Evolutionary conservation across 1,140 invertebrate genomes (phyloP).

Genomic region (Chrysopa pallens): DNA sequence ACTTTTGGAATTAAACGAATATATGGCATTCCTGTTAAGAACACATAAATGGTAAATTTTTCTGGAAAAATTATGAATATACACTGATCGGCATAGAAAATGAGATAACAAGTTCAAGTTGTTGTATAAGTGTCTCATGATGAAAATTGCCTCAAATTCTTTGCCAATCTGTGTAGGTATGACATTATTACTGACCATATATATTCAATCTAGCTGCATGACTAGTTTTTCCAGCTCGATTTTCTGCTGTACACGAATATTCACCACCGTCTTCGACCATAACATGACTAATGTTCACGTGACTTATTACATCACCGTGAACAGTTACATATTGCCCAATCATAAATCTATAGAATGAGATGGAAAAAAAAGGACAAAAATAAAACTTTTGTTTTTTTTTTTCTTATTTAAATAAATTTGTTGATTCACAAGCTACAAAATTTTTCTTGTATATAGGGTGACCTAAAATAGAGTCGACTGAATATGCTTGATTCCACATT

Average conservation of each 20-base stretch:
- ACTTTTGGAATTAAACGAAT: slow-evolving; percentile 68
- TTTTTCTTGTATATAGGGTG: too few species aligned
- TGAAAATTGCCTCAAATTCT: neutral
- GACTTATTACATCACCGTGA: slow-evolving; percentile 69
- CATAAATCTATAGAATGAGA: slow-evolving; percentile 36
- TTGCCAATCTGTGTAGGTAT: neutral
- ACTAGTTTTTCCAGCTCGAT: slow-evolving; percentile 52
- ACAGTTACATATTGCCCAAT: slow-evolving; percentile 66
- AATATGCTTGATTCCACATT: too few species aligned
- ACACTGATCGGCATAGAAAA: neutral
- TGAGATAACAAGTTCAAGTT: neutral
- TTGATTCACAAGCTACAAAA: too few species aligned
- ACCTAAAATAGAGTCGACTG: too few species aligned
- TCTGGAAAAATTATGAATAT: neutral
- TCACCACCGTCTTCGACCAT: slow-evolving; percentile 74
- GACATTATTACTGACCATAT: slow-evolving; percentile 43
- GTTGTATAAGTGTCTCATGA: neutral
- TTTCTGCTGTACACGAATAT: slow-evolving; percentile 64
- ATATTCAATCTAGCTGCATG: slow-evolving; percentile 69
- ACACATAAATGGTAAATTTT: too few species aligned
- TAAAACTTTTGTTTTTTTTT: too few species aligned
- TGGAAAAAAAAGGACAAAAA: too few species aligned
- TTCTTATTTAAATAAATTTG: too few species aligned
- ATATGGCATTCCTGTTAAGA: slow-evolving; percentile 51
- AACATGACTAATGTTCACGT: slow-evolving; percentile 71